phyloP scores from a whole-genome alignment of 2,888 invertebrate species.

The Dryobota labecula region DNA sequence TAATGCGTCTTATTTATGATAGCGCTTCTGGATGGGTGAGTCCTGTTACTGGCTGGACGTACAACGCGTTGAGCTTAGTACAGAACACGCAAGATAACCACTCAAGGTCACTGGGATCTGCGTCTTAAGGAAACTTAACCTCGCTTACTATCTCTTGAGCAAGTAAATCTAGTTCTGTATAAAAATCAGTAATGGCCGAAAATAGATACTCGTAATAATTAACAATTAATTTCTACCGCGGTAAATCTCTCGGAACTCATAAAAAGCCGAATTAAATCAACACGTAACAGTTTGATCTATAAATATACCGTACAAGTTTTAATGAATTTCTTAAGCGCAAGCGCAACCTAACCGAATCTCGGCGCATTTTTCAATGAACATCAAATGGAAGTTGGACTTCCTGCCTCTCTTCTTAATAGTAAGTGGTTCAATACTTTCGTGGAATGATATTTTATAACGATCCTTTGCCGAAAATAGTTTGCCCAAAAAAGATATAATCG shows the following conservation, averaged over 20 bases:
- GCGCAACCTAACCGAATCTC: constrained; percentile 47
- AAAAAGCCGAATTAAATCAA: constrained; percentile 54
- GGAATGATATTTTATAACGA: constrained; percentile 39
- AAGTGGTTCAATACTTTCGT: constrained; percentile 59
- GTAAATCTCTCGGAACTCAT: constrained; percentile 55
- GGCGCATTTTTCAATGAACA: constrained; percentile 56
- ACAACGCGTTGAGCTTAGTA: no score
- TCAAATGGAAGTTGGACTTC: constrained; percentile 63
- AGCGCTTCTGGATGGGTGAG: no score
- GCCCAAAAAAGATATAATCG: constrained; percentile 45
- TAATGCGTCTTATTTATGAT: no score
- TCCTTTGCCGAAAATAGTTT: constrained; percentile 50
- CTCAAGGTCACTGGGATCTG: no score
- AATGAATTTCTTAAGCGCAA: constrained; percentile 49
- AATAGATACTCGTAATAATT: no score
- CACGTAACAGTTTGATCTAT: constrained; percentile 57
- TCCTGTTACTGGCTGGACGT: no score
- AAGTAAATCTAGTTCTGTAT: constrained; percentile 25
- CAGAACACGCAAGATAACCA: no score
- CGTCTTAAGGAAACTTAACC: no score
- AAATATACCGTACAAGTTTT: constrained; percentile 62
- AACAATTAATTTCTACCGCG: constrained; percentile 45
- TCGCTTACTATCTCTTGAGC: background rate
- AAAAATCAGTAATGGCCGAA: constrained; percentile 30
- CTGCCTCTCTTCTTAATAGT: constrained; percentile 55